Conservation (phyloP, 1,140 invertebrate genomes). For the Bombus turneri region DNA sequence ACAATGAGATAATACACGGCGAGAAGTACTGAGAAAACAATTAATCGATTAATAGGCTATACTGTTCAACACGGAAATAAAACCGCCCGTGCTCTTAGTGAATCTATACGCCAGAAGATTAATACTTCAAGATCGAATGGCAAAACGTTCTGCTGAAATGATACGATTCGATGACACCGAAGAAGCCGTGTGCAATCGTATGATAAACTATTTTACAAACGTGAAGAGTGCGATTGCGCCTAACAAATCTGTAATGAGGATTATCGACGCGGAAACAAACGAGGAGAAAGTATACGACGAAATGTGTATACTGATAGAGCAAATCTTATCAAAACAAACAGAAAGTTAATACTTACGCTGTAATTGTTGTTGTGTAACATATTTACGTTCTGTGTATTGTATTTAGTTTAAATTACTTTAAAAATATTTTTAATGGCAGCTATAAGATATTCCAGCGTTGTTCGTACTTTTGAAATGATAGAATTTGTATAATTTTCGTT, state of each 20-base stretch:
- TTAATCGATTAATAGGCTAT: slow-evolving; percentile 12
- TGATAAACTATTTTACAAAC: slow-evolving; percentile 58
- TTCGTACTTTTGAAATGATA: background rate
- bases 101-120: slow-evolving; percentile 55
- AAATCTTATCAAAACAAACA: background rate
- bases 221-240: slow-evolving; percentile 43
- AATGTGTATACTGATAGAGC: background rate
- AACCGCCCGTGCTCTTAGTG: slow-evolving; percentile 56
- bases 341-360: background rate
- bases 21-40: background rate
- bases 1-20: too few species aligned
- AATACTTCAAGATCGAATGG: slow-evolving; percentile 61
- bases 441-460: too few species aligned
- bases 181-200: slow-evolving; percentile 44
- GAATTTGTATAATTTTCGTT: background rate
- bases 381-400: background rate
- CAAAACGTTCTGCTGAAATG: background rate
- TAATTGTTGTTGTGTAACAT: background rate
- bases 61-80: slow-evolving; percentile 61
- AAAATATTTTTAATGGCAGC: background rate
- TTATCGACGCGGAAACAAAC: slow-evolving; percentile 60
- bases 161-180: slow-evolving; percentile 64
- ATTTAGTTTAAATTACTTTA: too few species aligned
- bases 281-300: slow-evolving; percentile 51
- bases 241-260: slow-evolving; percentile 54